Percentiles rank a stretch among this genome's conserved stretches.
Conservation (phyloP, 2,113 vertebrate species). For the Lepisosteus osseus region DNA sequence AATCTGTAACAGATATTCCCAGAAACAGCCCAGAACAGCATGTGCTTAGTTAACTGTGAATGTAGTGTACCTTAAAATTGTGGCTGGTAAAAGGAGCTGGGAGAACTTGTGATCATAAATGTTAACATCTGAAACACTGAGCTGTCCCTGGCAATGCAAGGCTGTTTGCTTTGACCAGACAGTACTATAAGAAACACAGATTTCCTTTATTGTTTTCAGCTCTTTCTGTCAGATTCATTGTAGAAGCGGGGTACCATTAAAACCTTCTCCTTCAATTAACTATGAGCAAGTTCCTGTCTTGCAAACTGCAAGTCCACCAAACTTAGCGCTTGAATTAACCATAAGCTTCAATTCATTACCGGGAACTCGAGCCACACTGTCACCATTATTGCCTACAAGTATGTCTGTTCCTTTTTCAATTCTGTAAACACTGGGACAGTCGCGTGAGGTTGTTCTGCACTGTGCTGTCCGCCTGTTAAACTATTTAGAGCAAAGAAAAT, state of each 20-base stretch:
- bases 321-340: neutral
- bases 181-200: neutral
- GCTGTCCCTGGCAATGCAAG: neutral
- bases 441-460: neutral
- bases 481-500: neutral
- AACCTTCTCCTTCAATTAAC: neutral
- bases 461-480: constrained; percentile 3
- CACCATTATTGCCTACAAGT: neutral
- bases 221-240: neutral
- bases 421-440: neutral
- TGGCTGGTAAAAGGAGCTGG: no score
- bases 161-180: neutral
- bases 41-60: no score
- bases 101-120: no score
- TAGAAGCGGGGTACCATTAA: neutral
- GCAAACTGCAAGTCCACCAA: neutral
- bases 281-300: neutral
- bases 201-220: neutral
- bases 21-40: no score
- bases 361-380: neutral
- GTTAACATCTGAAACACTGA: neutral
- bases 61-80: no score
- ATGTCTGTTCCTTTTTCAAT: neutral
- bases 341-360: constrained; percentile 6
- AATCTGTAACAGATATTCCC: no score